These are phyloP conservation scores for Temnopleurus reevesii DNA, from an alignment of 53 echinoderm and acorn worm species.

Conservation along the genomic window DNA sequence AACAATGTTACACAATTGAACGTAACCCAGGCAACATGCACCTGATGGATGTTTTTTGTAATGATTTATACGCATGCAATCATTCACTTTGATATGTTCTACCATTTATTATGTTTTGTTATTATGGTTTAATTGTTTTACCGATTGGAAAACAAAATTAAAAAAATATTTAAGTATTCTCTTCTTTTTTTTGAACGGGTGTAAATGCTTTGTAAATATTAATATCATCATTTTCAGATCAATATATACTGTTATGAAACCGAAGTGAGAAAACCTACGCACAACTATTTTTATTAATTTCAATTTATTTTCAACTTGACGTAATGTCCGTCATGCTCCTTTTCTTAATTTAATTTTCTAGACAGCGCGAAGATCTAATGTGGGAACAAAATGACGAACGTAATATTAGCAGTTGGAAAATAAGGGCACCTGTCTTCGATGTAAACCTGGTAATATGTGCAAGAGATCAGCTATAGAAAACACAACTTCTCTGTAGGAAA, in stretches of 20 bases:
- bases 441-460: background rate
- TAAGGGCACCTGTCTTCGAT: conserved; percentile 10
- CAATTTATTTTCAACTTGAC: too few species aligned
- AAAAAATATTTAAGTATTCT: background rate
- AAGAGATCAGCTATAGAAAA: background rate
- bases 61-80: background rate
- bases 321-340: background rate
- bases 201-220: background rate
- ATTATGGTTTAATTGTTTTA: background rate
- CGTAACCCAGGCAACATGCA: background rate
- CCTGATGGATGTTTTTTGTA: background rate
- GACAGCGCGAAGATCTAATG: background rate
- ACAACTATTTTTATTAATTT: too few species aligned
- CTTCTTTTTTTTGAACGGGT: background rate
- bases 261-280: too few species aligned
- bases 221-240: too few species aligned
- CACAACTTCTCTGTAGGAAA: too few species aligned
- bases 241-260: too few species aligned
- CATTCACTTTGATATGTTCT: background rate
- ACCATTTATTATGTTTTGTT: background rate
- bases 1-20: too few species aligned
- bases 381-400: background rate
- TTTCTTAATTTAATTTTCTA: background rate
- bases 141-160: background rate
- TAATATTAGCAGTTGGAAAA: conserved; percentile 7